Conservation (phyloP, 2,888 invertebrate genomes). For the Camponotus fellah region DNA sequence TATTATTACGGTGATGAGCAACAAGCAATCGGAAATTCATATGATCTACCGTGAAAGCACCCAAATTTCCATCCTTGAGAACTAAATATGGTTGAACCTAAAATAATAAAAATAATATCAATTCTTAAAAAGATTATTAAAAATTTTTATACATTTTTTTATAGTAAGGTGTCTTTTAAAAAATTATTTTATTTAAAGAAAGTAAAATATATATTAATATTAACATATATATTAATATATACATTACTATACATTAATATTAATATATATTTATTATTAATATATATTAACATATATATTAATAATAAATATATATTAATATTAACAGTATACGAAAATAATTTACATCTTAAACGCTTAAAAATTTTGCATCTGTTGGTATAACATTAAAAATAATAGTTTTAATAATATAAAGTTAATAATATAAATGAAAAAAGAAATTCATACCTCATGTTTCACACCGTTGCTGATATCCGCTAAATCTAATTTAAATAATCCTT, state of each 20-base stretch:
- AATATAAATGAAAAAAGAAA: neutral
- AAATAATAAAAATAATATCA: neutral
- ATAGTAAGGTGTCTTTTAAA: neutral
- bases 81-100: conserved; percentile 89
- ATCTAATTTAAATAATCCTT: conserved; percentile 92
- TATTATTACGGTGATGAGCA: conserved; percentile 91
- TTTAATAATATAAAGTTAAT: neutral
- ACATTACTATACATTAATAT: neutral
- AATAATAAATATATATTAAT: neutral
- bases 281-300: neutral
- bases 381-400: neutral
- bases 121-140: conserved; percentile 7
- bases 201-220: neutral
- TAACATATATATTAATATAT: neutral
- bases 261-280: neutral
- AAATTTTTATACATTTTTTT: neutral
- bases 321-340: neutral
- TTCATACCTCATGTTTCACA: conserved; percentile 89
- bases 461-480: conserved; percentile 92
- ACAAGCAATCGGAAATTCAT: conserved; percentile 93
- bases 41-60: conserved; percentile 94
- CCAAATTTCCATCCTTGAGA: conserved; percentile 90
- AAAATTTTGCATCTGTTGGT: neutral
- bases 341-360: neutral
- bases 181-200: conserved; percentile 23